Conservation (phyloP, 2,797 vertebrate genomes). For the Peromyscus melanophrys region DNA sequence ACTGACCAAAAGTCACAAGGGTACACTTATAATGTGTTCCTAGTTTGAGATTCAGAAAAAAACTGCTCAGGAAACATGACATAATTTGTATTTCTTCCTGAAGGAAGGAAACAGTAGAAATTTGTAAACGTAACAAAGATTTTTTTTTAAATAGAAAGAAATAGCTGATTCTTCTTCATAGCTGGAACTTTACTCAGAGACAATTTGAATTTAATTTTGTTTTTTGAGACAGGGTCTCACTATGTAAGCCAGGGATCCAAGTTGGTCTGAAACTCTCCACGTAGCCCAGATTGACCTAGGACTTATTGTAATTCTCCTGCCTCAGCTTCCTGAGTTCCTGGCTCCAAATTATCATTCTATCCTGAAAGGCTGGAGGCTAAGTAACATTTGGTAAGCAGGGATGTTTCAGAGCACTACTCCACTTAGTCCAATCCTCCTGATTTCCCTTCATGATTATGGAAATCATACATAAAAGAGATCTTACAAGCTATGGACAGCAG, state of each 20-base stretch:
- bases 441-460: constrained; percentile 71
- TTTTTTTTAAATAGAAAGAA: constrained; percentile 57
- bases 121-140: constrained; percentile 63
- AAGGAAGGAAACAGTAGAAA: constrained; percentile 75
- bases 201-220: neutral
- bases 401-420: constrained; percentile 8
- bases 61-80: constrained; percentile 60
- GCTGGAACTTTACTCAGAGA: constrained; percentile 50
- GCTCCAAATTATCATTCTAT: neutral
- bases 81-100: constrained; percentile 68
- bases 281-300: neutral
- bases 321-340: neutral
- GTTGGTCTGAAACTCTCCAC: neutral
- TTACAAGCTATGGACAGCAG: constrained; percentile 89
- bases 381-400: neutral
- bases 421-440: constrained; percentile 6
- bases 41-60: constrained; percentile 70
- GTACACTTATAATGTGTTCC: neutral
- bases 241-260: neutral
- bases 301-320: neutral
- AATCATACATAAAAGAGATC: constrained; percentile 87
- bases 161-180: constrained; percentile 13
- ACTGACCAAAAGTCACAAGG: neutral
- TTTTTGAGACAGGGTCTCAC: neutral
- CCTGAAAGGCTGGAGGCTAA: neutral